Conservation (phyloP, 2,888 invertebrate species). For the Polia nebulosa region DNA sequence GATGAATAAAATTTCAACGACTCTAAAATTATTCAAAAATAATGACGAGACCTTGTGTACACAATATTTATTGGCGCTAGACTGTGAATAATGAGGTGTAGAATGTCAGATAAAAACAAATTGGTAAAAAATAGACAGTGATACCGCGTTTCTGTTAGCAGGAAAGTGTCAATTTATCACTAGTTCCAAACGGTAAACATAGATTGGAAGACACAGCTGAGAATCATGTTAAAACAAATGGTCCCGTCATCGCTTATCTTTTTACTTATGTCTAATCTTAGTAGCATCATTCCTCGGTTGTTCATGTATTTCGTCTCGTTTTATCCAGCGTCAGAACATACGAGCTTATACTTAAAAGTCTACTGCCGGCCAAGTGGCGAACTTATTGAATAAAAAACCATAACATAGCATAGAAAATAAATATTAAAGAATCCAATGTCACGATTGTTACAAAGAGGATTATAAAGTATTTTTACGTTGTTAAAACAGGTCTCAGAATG, state of each 20-base stretch:
- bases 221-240: slow-evolving; percentile 34
- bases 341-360: slow-evolving; percentile 44
- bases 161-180: slow-evolving; percentile 50
- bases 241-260: slow-evolving; percentile 19
- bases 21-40: slow-evolving; percentile 43
- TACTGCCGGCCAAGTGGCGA: no score
- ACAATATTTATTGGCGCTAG: slow-evolving; percentile 46
- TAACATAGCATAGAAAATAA: no score
- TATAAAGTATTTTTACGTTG: no score
- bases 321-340: slow-evolving; percentile 36
- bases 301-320: slow-evolving; percentile 38
- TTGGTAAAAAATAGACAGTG: slow-evolving; percentile 37
- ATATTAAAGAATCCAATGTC: no score
- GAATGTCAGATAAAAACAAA: slow-evolving; percentile 52
- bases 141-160: slow-evolving; percentile 25
- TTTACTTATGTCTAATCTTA: slow-evolving; percentile 13
- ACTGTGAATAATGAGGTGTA: slow-evolving; percentile 54
- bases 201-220: slow-evolving; percentile 2
- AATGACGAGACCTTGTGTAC: slow-evolving; percentile 35
- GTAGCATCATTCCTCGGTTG: slow-evolving; percentile 7
- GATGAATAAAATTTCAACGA: slow-evolving; percentile 19
- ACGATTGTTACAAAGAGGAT: no score
- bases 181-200: slow-evolving; percentile 11
- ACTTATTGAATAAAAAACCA: no score
- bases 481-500: no score